A percentile compares a stretch with the other conserved stretches of the same genome.
These are phyloP conservation scores for Apis laboriosa DNA, from an alignment of 1,140 invertebrate species.

Conservation along the genomic window DNA sequence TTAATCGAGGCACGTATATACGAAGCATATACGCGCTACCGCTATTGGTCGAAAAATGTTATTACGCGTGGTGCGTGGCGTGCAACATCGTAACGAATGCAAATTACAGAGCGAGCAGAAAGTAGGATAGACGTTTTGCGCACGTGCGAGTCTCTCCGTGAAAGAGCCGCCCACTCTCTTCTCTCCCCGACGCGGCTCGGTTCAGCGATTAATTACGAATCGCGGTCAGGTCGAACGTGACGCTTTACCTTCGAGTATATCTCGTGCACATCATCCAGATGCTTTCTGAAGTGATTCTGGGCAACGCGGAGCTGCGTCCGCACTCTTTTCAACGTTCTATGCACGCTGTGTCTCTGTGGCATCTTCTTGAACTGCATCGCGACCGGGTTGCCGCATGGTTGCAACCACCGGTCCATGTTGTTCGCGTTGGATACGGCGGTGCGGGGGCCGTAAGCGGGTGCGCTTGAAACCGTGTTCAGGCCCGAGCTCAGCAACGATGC, in stretches of 20 bases:
- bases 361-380: slow-evolving; percentile 62
- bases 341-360: slow-evolving; percentile 73
- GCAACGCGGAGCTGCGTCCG: slow-evolving; percentile 76
- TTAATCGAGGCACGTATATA: background rate
- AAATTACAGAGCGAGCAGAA: slow-evolving; percentile 55
- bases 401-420: slow-evolving; percentile 74
- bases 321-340: slow-evolving; percentile 75
- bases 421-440: slow-evolving; percentile 49
- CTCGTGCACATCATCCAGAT: slow-evolving; percentile 71
- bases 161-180: slow-evolving; percentile 54
- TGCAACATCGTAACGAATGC: slow-evolving; percentile 54
- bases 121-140: slow-evolving; percentile 58
- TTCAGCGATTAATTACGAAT: slow-evolving; percentile 60
- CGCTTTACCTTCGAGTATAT: slow-evolving; percentile 75
- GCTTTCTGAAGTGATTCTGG: slow-evolving; percentile 73
- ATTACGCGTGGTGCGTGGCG: slow-evolving; percentile 50
- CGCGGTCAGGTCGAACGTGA: slow-evolving; percentile 50
- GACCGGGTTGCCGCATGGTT: slow-evolving; percentile 75
- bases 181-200: slow-evolving; percentile 32
- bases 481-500: slow-evolving; percentile 73
- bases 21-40: background rate
- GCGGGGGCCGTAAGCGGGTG: slow-evolving; percentile 57
- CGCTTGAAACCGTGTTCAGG: slow-evolving; percentile 60
- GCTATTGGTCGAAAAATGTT: slow-evolving; percentile 29
- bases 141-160: slow-evolving; percentile 56